Evolutionary conservation across 2,888 invertebrate genomes (phyloP).

Genomic region (Aleiodes testaceus): DNA sequence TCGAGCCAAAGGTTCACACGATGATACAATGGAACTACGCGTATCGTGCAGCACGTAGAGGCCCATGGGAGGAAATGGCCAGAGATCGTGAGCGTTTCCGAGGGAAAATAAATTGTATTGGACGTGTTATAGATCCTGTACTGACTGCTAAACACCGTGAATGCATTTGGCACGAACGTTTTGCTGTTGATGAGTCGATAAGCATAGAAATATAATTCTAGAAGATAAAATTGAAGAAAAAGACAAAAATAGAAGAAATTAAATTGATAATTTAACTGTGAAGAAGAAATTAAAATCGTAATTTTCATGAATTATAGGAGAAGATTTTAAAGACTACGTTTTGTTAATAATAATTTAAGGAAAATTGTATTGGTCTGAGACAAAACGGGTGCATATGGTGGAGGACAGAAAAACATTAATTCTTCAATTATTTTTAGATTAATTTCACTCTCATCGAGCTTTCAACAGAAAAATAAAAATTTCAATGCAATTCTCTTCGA

Average conservation of each 20-base stretch:
- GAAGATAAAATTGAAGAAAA: conserved; percentile 13
- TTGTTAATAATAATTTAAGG: conserved; percentile 23
- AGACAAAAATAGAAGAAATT: not conserved
- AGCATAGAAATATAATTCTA: not conserved
- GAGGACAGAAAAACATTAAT: conserved; percentile 1
- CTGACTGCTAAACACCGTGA: conserved; percentile 72
- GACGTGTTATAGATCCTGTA: conserved; percentile 69
- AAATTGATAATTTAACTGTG: conserved; percentile 3
- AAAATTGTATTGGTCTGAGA: conserved; percentile 22
- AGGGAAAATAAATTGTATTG: conserved; percentile 69
- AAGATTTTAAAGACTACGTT: conserved; percentile 36
- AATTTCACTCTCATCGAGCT: no score
- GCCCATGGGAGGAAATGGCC: conserved; percentile 76
- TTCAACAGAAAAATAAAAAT: not conserved
- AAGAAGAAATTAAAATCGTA: conserved; percentile 9
- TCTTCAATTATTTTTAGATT: no score
- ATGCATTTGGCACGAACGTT: conserved; percentile 72
- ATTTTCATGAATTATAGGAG: conserved; percentile 23
- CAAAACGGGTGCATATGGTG: conserved; percentile 38
- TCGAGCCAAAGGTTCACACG: conserved; percentile 71
- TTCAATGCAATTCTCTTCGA: conserved; percentile 6
- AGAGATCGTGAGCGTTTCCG: conserved; percentile 75
- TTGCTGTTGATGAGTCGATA: conserved; percentile 55
- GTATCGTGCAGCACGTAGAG: conserved; percentile 75
- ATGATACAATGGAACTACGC: conserved; percentile 77